A percentile compares a stretch with the other conserved stretches of the same genome.
These are phyloP conservation scores for Ascidia mentula DNA, from an alignment of 23 tunicate species.

Conservation along the genomic window DNA sequence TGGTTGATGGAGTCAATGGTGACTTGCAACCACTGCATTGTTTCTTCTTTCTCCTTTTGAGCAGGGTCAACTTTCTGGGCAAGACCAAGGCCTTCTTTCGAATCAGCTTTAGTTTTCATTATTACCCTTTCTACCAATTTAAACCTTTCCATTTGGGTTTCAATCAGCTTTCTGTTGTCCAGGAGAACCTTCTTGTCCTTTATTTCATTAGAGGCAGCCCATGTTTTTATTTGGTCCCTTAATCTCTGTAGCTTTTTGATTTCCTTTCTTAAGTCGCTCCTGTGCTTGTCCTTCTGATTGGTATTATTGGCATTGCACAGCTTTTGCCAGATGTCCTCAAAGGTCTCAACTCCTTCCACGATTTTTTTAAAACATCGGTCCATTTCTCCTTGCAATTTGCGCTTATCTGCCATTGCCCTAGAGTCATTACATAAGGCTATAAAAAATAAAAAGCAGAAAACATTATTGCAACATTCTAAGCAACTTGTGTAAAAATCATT, in stretches of 20 bases:
- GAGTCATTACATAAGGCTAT: no score
- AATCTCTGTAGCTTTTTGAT: constrained; percentile 91
- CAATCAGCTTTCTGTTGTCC: constrained; percentile 79
- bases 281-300: constrained; percentile 96
- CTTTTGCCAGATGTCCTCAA: constrained; percentile 97
- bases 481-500: no score
- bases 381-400: constrained; percentile 91
- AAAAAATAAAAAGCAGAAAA: no score
- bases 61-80: constrained; percentile 90
- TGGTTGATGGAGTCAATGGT: constrained; percentile 52
- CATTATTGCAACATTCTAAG: no score
- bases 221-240: constrained; percentile 94
- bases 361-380: constrained; percentile 91
- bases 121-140: constrained; percentile 95
- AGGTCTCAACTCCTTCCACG: constrained; percentile 93
- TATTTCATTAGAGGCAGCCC: constrained; percentile 88
- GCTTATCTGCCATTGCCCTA: constrained; percentile 97
- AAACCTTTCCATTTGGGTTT: constrained; percentile 98
- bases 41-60: constrained; percentile 92
- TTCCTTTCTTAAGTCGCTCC: constrained; percentile 90
- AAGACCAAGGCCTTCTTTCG: constrained; percentile 91
- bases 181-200: constrained; percentile 76
- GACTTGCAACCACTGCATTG: no score
- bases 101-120: constrained; percentile 97
- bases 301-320: constrained; percentile 77